Percentiles rank a stretch among this genome's conserved stretches.
phyloP scores from a whole-genome alignment of 2,888 invertebrate species.

The Myopa testacea region DNA sequence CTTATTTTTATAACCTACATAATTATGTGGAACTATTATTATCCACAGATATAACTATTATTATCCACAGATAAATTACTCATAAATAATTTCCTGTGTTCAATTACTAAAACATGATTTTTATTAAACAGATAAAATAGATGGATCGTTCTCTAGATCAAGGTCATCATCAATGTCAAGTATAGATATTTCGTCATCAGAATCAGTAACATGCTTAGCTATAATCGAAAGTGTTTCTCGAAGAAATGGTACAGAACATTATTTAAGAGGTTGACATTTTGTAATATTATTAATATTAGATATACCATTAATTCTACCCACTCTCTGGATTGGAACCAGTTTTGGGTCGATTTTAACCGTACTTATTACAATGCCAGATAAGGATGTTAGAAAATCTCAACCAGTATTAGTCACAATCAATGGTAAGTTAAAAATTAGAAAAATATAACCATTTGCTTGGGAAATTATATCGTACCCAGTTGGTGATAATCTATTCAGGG shows the following conservation, averaged over 20 bases:
- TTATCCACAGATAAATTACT: not conserved
- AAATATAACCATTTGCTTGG: too few relatives aligned
- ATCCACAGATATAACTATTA: not conserved
- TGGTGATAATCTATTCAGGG: too few relatives aligned
- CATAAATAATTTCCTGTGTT: not conserved
- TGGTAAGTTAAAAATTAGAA: constrained; percentile 72
- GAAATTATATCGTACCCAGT: too few relatives aligned
- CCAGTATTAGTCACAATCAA: constrained; percentile 90
- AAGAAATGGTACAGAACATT: constrained; percentile 81
- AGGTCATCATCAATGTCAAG: constrained; percentile 98
- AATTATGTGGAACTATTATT: not conserved
- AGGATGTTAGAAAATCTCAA: constrained; percentile 84
- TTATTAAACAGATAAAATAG: constrained; percentile 87
- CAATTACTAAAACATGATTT: not conserved
- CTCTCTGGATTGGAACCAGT: constrained; percentile 98
- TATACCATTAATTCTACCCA: constrained; percentile 84
- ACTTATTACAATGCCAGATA: constrained; percentile 84
- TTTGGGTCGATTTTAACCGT: constrained; percentile 95
- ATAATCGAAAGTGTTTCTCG: constrained; percentile 96
- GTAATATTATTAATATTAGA: constrained; percentile 71
- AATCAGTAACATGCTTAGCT: constrained; percentile 94
- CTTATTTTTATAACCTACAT: not conserved
- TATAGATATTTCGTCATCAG: constrained; percentile 95
- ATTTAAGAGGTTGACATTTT: not conserved
- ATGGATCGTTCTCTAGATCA: constrained; percentile 95